A percentile compares a stretch with the other conserved stretches of the same genome.
Conservation (phyloP, 1,140 invertebrate genomes). For the Dendrolimus kikuchii region DNA sequence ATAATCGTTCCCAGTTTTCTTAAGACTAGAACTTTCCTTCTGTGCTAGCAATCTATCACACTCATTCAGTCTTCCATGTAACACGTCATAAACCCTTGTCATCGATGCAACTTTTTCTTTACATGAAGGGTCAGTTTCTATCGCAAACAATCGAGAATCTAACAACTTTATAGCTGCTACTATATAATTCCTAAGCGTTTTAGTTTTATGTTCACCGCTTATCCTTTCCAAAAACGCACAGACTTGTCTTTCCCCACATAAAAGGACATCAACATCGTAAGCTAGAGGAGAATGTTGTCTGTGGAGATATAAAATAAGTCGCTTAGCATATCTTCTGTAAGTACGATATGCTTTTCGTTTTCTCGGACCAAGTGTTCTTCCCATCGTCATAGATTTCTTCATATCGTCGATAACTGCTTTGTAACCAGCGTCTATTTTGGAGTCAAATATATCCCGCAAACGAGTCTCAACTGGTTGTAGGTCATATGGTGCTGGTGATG, state of each 20-base stretch:
- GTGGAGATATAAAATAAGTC: slow-evolving; percentile 64
- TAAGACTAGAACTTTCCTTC: slow-evolving; percentile 35
- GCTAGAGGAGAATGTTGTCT: slow-evolving; percentile 66
- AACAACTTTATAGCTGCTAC: slow-evolving; percentile 66
- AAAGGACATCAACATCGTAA: slow-evolving; percentile 65
- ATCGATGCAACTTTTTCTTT: slow-evolving; percentile 69
- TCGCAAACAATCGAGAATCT: slow-evolving; percentile 66
- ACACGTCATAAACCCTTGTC: slow-evolving; percentile 61
- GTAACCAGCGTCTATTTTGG: slow-evolving; percentile 59
- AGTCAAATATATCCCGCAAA: slow-evolving; percentile 56
- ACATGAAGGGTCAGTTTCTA: slow-evolving; percentile 64
- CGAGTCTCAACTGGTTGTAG: slow-evolving; percentile 55
- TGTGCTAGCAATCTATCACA: slow-evolving; percentile 61
- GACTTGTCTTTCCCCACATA: slow-evolving; percentile 66
- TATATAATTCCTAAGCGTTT: slow-evolving; percentile 65
- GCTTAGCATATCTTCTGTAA: slow-evolving; percentile 65
- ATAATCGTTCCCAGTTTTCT: slow-evolving; percentile 32
- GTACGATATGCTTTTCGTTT: slow-evolving; percentile 67
- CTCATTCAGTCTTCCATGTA: slow-evolving; percentile 59
- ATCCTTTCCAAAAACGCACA: slow-evolving; percentile 65
- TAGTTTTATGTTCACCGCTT: slow-evolving; percentile 64
- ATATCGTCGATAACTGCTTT: slow-evolving; percentile 71
- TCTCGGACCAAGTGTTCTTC: slow-evolving; percentile 56
- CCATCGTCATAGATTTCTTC: slow-evolving; percentile 71
- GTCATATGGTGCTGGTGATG: slow-evolving; percentile 56